phyloP scores from a whole-genome alignment of 2,113 vertebrate species.

The Pycnonotus jocosus region DNA sequence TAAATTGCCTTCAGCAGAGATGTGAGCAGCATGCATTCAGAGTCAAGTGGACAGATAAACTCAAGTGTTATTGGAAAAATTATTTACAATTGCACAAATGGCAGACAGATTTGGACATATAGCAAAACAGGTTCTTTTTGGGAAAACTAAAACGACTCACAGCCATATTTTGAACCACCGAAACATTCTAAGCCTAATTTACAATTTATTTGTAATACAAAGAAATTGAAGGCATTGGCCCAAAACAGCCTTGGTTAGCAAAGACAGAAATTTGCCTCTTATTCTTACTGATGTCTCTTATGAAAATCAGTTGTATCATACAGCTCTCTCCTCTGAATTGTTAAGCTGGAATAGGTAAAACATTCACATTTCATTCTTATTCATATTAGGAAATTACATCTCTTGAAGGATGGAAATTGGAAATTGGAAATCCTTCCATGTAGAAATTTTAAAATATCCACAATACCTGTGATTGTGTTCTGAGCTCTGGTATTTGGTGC shows the following conservation, averaged over 20 bases:
- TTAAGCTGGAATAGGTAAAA: neutral
- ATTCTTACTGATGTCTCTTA: neutral
- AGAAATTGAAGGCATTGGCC: neutral
- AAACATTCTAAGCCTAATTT: neutral
- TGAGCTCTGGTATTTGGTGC: neutral
- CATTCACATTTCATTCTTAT: neutral
- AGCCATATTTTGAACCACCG: neutral
- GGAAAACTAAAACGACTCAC: neutral
- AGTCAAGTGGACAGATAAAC: neutral
- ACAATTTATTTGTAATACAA: neutral
- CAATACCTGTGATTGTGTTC: neutral
- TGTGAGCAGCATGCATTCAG: neutral
- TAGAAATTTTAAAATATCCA: neutral
- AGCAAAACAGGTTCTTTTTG: neutral
- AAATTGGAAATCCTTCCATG: too few species aligned
- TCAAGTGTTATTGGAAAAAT: neutral
- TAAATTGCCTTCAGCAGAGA: neutral
- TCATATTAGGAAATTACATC: neutral
- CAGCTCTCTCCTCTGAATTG: neutral
- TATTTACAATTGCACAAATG: neutral
- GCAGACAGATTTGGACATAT: neutral
- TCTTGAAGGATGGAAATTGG: neutral
- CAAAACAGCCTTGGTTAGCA: neutral
- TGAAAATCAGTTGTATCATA: neutral
- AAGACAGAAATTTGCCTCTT: neutral